Evolutionary conservation across 1,140 invertebrate genomes (phyloP).

Genomic region (Bombus haemorrhoidalis): DNA sequence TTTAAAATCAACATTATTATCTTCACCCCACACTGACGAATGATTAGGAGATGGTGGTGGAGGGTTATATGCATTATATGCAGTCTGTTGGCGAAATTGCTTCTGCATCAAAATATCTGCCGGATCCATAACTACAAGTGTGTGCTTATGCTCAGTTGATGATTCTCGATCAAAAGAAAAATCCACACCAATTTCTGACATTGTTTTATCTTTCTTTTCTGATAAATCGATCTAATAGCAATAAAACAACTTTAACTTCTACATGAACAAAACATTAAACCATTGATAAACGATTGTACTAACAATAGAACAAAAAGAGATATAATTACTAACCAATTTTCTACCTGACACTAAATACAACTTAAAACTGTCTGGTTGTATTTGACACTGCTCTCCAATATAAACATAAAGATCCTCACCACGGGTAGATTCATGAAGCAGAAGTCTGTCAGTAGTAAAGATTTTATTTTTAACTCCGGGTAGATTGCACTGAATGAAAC

Average conservation of each 20-base stretch:
- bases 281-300: neutral
- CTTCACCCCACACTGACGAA: conserved; percentile 31
- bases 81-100: neutral
- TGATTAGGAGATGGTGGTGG: conserved; percentile 44
- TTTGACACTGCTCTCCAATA: conserved; percentile 54
- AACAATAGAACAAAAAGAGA: neutral
- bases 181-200: conserved; percentile 79
- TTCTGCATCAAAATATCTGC: neutral
- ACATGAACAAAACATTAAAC: neutral
- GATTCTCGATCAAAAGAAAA: conserved; percentile 62
- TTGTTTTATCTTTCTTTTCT: conserved; percentile 75
- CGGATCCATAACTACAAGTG: conserved; percentile 41
- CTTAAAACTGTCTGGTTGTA: conserved; percentile 50
- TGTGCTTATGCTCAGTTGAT: conserved; percentile 40
- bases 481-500: conserved; percentile 81
- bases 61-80: conserved; percentile 19
- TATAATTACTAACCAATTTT: conserved; percentile 46
- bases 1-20: conserved; percentile 53
- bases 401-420: conserved; percentile 78
- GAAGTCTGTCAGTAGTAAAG: conserved; percentile 7
- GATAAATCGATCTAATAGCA: conserved; percentile 77
- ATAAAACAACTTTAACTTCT: conserved; percentile 20
- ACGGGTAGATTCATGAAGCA: conserved; percentile 57
- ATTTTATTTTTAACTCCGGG: conserved; percentile 32
- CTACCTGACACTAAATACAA: conserved; percentile 27